phyloP scores from a whole-genome alignment of 1,140 invertebrate species.

The Papilio glaucus region DNA sequence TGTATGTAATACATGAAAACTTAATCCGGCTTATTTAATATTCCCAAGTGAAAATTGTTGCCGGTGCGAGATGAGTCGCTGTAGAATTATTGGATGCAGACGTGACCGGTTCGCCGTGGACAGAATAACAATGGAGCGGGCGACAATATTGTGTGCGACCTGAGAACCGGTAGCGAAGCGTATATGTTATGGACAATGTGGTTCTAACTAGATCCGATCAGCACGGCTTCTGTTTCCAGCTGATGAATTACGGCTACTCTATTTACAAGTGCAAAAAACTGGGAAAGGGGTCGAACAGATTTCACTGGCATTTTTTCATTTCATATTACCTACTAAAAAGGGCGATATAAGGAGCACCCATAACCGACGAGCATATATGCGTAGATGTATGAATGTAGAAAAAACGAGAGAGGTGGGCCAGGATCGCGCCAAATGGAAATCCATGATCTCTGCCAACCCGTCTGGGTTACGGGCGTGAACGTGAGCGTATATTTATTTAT shows the following conservation, averaged over 20 bases:
- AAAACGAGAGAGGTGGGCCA: too few species aligned
- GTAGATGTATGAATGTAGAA: too few species aligned
- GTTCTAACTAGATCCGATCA: conserved; percentile 1
- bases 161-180: conserved; percentile 33
- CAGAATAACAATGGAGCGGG: conserved; percentile 64
- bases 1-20: conserved; percentile 38
- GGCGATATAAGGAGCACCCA: too few species aligned
- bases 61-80: conserved; percentile 70
- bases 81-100: conserved; percentile 74
- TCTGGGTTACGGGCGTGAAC: too few species aligned
- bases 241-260: not conserved
- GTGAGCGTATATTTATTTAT: too few species aligned
- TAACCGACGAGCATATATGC: too few species aligned
- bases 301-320: too few species aligned
- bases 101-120: conserved; percentile 66
- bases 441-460: too few species aligned
- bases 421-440: too few species aligned
- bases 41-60: conserved; percentile 74
- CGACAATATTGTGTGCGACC: conserved; percentile 50
- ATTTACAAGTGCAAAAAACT: too few species aligned
- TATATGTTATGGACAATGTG: conserved; percentile 32
- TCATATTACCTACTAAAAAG: too few species aligned
- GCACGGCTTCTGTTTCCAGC: not conserved
- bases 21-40: conserved; percentile 68
- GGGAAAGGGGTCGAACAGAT: too few species aligned